Conservation (phyloP, 2,113 vertebrate species). For the Thunnus maccoyii region DNA sequence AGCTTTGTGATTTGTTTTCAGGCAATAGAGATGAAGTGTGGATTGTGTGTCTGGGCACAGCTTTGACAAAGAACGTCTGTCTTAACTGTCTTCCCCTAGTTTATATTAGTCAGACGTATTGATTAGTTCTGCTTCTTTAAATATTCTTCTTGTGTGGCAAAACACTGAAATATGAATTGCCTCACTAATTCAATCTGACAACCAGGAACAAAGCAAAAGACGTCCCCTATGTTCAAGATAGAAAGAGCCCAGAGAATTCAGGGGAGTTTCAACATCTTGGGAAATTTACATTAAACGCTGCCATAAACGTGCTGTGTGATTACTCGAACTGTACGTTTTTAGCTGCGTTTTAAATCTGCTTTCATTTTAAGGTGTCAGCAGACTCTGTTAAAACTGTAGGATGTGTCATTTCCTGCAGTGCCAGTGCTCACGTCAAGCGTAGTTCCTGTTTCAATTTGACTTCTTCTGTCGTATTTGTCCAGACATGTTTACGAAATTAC, state of each 20-base stretch:
- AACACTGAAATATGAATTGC: background rate
- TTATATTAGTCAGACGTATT: slow-evolving; percentile 11
- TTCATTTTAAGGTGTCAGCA: slow-evolving; percentile 33
- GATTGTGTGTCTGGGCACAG: slow-evolving; percentile 18
- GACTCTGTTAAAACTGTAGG: background rate
- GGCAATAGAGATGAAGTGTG: slow-evolving; percentile 14
- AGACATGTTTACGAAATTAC: slow-evolving; percentile 54
- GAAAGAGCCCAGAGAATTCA: background rate
- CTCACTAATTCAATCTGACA: background rate
- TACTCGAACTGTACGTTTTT: background rate
- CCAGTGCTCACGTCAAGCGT: slow-evolving; percentile 11
- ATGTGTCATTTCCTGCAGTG: slow-evolving; percentile 74
- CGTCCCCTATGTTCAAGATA: background rate
- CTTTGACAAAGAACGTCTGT: background rate
- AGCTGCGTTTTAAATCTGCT: slow-evolving; percentile 18
- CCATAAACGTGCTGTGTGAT: background rate
- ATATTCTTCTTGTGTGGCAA: background rate
- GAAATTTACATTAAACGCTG: background rate
- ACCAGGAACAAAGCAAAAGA: background rate
- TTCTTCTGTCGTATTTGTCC: slow-evolving; percentile 46
- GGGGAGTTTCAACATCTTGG: background rate
- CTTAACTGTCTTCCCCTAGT: background rate
- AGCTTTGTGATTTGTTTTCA: slow-evolving; percentile 37
- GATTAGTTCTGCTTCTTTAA: background rate
- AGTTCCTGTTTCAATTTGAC: slow-evolving; percentile 73